Percentiles rank a stretch among this genome's conserved stretches.
Evolutionary conservation across 2,113 vertebrate species (phyloP).

Genomic region (Alaudala cheleensis): DNA sequence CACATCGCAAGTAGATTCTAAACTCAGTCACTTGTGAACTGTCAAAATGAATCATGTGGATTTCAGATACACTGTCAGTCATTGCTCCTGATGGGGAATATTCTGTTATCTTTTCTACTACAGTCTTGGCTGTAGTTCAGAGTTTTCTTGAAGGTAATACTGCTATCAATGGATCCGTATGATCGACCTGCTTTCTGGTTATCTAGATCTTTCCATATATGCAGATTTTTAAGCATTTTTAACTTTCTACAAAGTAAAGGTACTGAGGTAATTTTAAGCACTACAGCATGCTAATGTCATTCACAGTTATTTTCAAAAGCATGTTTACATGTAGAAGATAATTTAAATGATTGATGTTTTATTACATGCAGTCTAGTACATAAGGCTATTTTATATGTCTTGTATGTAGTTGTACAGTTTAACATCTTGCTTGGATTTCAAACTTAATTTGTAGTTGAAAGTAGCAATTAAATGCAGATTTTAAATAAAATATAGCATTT

Average conservation of each 20-base stretch:
- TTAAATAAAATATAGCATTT: neutral
- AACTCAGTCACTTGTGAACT: neutral
- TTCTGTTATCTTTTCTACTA: neutral
- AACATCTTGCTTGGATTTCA: neutral
- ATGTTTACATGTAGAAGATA: neutral
- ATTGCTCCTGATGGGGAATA: neutral
- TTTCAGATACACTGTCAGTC: slow-evolving; percentile 46
- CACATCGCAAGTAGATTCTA: neutral
- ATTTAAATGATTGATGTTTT: neutral
- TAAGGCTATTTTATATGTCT: neutral
- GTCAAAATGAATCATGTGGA: slow-evolving; percentile 21
- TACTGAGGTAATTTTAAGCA: neutral
- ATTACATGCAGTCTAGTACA: neutral
- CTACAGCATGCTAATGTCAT: neutral
- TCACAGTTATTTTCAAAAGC: neutral
- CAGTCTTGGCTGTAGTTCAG: neutral
- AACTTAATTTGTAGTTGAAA: neutral
- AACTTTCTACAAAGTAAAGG: neutral
- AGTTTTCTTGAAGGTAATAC: neutral
- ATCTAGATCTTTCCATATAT: neutral
- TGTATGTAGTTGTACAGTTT: neutral
- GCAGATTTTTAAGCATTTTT: neutral
- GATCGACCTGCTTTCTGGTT: neutral
- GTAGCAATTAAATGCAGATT: neutral
- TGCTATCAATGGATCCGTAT: neutral